phyloP scores from a whole-genome alignment of 2,113 vertebrate species.

The Hippocampus barbouri region DNA sequence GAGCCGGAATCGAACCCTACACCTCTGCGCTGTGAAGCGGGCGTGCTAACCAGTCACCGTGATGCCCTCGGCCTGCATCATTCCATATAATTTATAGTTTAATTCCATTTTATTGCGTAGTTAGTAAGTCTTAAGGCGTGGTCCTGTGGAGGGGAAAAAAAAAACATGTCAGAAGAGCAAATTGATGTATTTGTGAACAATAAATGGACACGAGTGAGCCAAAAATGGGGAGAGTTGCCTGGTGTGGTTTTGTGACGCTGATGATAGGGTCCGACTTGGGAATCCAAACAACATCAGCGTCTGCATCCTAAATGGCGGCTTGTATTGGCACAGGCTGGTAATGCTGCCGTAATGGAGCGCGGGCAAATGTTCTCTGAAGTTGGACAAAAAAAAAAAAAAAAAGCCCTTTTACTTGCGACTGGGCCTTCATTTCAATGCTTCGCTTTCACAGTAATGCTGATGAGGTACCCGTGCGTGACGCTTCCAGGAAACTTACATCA shows the following conservation, averaged over 20 bases:
- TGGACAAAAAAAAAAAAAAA: constrained; percentile 2
- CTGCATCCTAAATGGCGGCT: constrained; percentile 1
- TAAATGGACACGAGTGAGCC: not conserved
- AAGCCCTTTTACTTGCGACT: constrained; percentile 21
- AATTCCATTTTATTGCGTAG: not conserved
- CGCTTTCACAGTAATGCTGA: too few species aligned
- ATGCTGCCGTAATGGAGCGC: constrained; percentile 14
- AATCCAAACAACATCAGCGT: constrained; percentile 19
- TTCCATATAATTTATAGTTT: not conserved
- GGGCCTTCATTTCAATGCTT: constrained; percentile 12
- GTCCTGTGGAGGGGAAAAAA: not conserved
- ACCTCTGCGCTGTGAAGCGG: too few species aligned
- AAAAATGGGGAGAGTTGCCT: constrained; percentile 13
- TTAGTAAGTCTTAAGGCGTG: not conserved
- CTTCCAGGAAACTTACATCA: too few species aligned
- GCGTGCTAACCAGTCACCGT: too few species aligned
- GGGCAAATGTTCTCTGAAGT: too few species aligned
- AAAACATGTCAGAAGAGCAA: not conserved
- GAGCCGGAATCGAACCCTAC: too few species aligned
- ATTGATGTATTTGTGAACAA: not conserved
- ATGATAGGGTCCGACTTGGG: constrained; percentile 25
- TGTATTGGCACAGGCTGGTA: constrained; percentile 11
- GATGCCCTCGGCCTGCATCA: not conserved
- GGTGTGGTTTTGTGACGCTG: constrained; percentile 26
- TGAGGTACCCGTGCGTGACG: too few species aligned